Conservation (phyloP, 2,888 invertebrate species). For the Cheilosia impressa region DNA sequence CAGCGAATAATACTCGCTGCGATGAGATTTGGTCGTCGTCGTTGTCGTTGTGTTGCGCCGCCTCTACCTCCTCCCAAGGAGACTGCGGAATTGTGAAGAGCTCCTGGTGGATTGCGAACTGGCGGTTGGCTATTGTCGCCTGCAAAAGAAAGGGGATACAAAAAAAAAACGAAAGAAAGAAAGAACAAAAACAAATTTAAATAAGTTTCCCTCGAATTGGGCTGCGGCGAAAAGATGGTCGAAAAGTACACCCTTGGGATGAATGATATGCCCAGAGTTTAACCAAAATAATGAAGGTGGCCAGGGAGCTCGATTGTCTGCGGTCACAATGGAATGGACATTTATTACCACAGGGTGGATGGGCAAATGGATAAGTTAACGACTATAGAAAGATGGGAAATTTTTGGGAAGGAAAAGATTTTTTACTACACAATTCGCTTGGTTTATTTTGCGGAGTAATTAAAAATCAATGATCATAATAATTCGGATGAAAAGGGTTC, state of each 20-base stretch:
- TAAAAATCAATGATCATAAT: slow-evolving; percentile 54
- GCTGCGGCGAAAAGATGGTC: background rate
- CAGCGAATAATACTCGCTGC: slow-evolving; percentile 81
- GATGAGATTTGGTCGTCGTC: slow-evolving; percentile 80
- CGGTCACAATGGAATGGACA: slow-evolving; percentile 42
- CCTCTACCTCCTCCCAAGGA: slow-evolving; percentile 77
- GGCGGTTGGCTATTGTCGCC: slow-evolving; percentile 83
- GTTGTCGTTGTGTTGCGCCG: background rate
- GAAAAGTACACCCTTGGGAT: slow-evolving; percentile 16
- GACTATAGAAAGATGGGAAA: slow-evolving; percentile 25
- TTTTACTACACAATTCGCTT: slow-evolving; percentile 32
- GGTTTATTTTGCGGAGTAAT: slow-evolving; percentile 47
- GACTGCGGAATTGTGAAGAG: slow-evolving; percentile 83
- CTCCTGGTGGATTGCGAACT: slow-evolving; percentile 84
- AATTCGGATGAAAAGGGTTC: slow-evolving; percentile 18
- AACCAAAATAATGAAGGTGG: slow-evolving; percentile 1
- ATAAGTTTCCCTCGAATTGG: slow-evolving; percentile 30
- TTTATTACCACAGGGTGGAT: slow-evolving; percentile 29
- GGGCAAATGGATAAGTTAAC: slow-evolving; percentile 36
- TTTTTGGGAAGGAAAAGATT: slow-evolving; percentile 37
- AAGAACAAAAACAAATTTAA: slow-evolving; percentile 28
- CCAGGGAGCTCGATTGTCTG: slow-evolving; percentile 7
- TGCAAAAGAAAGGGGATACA: slow-evolving; percentile 69
- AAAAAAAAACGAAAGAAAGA: slow-evolving; percentile 48
- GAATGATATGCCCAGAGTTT: slow-evolving; percentile 15